These are phyloP conservation scores for Knipowitschia caucasica DNA, from an alignment of 2,797 vertebrate species.

Conservation along the genomic window DNA sequence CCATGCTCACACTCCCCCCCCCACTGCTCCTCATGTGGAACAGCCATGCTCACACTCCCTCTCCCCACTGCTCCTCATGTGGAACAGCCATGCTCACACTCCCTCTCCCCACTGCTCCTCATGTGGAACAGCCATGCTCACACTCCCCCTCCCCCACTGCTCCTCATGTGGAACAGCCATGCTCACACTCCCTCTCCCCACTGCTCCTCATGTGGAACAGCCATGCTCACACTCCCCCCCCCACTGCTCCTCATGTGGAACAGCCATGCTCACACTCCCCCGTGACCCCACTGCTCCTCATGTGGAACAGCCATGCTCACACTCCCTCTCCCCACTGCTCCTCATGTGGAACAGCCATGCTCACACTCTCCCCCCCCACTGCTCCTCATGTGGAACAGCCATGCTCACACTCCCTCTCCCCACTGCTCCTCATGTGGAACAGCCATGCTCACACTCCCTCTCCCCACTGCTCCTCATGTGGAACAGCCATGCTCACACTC, in stretches of 20 bases:
- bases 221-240: constrained; percentile 32
- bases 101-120: constrained; percentile 36
- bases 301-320: constrained; percentile 26
- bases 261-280: constrained; percentile 9
- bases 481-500: constrained; percentile 32
- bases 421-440: constrained; percentile 43
- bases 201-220: constrained; percentile 11
- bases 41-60: constrained; percentile 9
- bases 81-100: constrained; percentile 31
- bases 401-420: constrained; percentile 31
- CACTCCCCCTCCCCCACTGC: constrained; percentile 54
- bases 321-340: constrained; percentile 37
- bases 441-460: constrained; percentile 7
- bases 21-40: constrained; percentile 41
- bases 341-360: constrained; percentile 34
- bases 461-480: not conserved
- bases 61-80: not conserved
- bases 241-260: constrained; percentile 41
- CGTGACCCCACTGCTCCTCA: not conserved
- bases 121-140: too few species aligned
- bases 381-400: constrained; percentile 14
- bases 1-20: constrained; percentile 32
- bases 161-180: too few species aligned
- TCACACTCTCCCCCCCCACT: not conserved
- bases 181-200: not conserved